Evolutionary conservation across 1,140 invertebrate genomes (phyloP), one percentile per base, ranked within the genome.

Genomic region (Colletes gigas): DNA sequence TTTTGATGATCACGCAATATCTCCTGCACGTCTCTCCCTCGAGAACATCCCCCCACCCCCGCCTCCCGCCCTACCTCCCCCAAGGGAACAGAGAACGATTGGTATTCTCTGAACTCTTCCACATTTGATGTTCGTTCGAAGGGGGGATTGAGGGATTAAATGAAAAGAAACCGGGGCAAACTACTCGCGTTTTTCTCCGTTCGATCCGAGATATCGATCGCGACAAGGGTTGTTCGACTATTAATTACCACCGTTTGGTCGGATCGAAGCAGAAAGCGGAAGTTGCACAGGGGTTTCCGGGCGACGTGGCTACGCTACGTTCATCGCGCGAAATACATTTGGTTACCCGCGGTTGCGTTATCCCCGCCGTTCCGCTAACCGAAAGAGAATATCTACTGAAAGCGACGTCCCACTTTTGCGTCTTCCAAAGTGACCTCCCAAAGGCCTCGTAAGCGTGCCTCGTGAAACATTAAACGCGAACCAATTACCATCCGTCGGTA

Each of bases 321-420:
- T 30, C 30, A 30, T 30, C 30, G 30, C 30, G 30, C 30, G 30
- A 30, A 30, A 30, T 30, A 30, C 30, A 30, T 30, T 30, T 30
- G 30, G 30, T 30, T 30, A 19, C 41, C 65, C 54, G 21, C 55
- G 15, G 50, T 68, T 47, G 62, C 44, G 47, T 78, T 72, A 79
- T 63, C 50, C 60, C 60, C 21, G 4, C 39, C 30, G 17, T n/a
- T 73, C 21, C 63, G 77, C 77, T 69, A 79, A 66, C 77, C 69
- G 70, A 79, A 59, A 65, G 60, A 73, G 70, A 30, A 66, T 50
- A 12, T 79, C 77, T 79, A 79, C 69, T 73, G 77, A 73, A 79
- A 79, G 77, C 77, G 60, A 73, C 77, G 77, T 65, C 60, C 77
- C 77, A 79, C 70, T 73, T 79, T 79, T 47, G 60, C 77, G 50